phyloP scores from a whole-genome alignment of 2,888 invertebrate genomes.

The Drosophila suboccidentalis region DNA sequence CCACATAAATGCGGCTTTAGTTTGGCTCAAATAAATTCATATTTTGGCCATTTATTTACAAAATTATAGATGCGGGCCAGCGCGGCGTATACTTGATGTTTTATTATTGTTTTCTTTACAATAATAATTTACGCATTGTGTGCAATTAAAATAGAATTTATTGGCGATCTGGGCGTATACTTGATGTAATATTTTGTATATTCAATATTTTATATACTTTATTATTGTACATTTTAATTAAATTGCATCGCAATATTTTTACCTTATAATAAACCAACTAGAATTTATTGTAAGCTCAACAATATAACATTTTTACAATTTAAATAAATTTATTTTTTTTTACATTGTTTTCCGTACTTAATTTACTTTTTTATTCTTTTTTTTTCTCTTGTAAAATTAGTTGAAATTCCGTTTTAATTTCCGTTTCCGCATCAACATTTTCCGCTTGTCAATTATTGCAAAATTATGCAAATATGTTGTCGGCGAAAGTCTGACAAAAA shows the following conservation, averaged over 20 bases:
- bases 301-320: conserved; percentile 1
- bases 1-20: conserved; percentile 38
- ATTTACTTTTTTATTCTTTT: conserved; percentile 21
- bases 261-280: neutral
- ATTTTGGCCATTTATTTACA: neutral
- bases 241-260: conserved; percentile 3
- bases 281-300: conserved; percentile 3
- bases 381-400: conserved; percentile 55
- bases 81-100: neutral
- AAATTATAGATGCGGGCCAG: neutral
- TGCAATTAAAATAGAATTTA: neutral
- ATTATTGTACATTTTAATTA: conserved; percentile 1
- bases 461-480: conserved; percentile 75
- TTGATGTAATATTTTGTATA: neutral
- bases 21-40: conserved; percentile 27
- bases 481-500: conserved; percentile 32
- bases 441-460: conserved; percentile 80
- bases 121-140: neutral
- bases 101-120: neutral
- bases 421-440: conserved; percentile 77
- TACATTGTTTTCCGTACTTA: conserved; percentile 18
- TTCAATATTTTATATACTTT: conserved; percentile 1
- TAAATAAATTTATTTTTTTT: conserved; percentile 3
- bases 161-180: conserved; percentile 5
- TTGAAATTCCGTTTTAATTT: conserved; percentile 77